Evolutionary conservation across 2,888 invertebrate species (phyloP).

Genomic region (Cheiracanthium punctorium): DNA sequence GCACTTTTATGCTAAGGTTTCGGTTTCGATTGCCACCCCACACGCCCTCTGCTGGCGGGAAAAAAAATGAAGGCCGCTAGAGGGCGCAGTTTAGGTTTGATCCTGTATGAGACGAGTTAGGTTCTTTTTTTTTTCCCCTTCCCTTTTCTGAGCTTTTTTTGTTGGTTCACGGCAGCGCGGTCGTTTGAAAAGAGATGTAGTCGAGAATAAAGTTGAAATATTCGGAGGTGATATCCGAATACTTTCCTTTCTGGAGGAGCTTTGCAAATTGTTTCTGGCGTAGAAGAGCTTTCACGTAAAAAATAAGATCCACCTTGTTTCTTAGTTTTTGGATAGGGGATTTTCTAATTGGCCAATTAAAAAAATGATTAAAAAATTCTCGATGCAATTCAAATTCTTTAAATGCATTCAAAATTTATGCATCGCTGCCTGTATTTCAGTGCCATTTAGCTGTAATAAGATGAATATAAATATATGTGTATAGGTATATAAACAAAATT

Average conservation of each 20-base stretch:
- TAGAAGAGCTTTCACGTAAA: not conserved
- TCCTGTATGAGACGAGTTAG: not conserved
- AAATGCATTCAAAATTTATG: no score
- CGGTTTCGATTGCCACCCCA: constrained; percentile 60
- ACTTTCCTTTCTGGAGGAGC: not conserved
- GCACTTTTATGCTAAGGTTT: constrained; percentile 67
- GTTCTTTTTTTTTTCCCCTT: no score
- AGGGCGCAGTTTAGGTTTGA: constrained; percentile 22
- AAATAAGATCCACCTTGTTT: not conserved
- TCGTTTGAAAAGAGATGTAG: constrained; percentile 16
- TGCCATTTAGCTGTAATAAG: no score
- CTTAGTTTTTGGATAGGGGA: not conserved
- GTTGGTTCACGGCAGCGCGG: not conserved
- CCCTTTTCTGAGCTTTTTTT: not conserved
- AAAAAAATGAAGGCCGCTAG: constrained; percentile 29
- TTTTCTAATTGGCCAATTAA: no score
- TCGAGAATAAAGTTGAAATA: not conserved
- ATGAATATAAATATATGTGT: no score
- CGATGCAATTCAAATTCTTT: no score
- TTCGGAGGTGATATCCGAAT: constrained; percentile 1
- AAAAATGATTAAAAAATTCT: no score
- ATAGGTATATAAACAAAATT: no score
- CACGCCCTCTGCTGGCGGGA: constrained; percentile 61
- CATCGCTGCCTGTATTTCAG: no score
- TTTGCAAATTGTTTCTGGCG: not conserved